Evolutionary conservation across 2,888 invertebrate species (phyloP).

Genomic region (Hybos culiciformis): DNA sequence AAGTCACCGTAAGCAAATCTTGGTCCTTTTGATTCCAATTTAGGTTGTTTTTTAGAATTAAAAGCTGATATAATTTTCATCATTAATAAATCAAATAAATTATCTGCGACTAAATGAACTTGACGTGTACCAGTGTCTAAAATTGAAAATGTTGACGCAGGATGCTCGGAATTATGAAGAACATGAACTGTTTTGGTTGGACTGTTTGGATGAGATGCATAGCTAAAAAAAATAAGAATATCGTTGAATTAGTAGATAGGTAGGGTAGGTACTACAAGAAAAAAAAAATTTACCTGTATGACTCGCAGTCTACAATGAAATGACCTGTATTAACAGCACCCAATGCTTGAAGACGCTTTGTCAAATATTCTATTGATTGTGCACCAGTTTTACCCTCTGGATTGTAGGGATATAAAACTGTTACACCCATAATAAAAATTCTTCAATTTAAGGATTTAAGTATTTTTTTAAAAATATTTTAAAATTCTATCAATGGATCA

Average conservation of each 20-base stretch:
- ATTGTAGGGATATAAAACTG: slow-evolving; percentile 65
- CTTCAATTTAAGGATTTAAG: too few relatives aligned
- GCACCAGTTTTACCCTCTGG: slow-evolving; percentile 81
- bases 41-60: slow-evolving; percentile 76
- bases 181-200: slow-evolving; percentile 75
- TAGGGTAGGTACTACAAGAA: too few relatives aligned
- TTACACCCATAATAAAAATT: slow-evolving; percentile 35
- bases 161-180: slow-evolving; percentile 91
- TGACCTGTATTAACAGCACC: slow-evolving; percentile 82
- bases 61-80: slow-evolving; percentile 78
- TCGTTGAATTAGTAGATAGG: too few relatives aligned
- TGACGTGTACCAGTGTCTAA: slow-evolving; percentile 76
- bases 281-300: slow-evolving; percentile 70
- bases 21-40: slow-evolving; percentile 78
- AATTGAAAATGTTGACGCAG: slow-evolving; percentile 85
- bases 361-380: slow-evolving; percentile 72
- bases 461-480: too few relatives aligned
- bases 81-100: slow-evolving; percentile 80
- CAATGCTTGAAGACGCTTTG: slow-evolving; percentile 69
- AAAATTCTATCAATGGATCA: too few relatives aligned
- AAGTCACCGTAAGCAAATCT: slow-evolving; percentile 83
- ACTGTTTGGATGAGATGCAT: slow-evolving; percentile 48
- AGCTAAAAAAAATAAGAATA: too few relatives aligned
- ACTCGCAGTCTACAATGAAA: slow-evolving; percentile 90
- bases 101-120: slow-evolving; percentile 79